A percentile compares a stretch with the other conserved stretches of the same genome.
phyloP scores from a whole-genome alignment of 2,797 vertebrate genomes.

The Anguilla pacifica region DNA sequence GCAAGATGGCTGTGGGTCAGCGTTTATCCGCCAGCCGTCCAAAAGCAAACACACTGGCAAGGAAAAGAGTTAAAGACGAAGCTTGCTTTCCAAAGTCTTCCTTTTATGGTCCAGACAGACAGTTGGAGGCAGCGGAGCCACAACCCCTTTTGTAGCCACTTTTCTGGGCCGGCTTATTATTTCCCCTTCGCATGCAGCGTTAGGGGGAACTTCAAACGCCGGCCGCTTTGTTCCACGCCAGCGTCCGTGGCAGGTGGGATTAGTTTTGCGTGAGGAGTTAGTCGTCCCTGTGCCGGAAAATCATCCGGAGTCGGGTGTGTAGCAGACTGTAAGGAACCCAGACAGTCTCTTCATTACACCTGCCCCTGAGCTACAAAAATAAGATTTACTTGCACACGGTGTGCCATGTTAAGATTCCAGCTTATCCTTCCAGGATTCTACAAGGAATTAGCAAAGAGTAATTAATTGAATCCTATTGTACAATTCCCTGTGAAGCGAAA shows the following conservation, averaged over 20 bases:
- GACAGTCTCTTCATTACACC: not conserved
- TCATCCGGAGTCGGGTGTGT: not conserved
- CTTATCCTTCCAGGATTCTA: not conserved
- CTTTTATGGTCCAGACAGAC: constrained; percentile 63
- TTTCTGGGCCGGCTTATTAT: not conserved
- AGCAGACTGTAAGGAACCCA: not conserved
- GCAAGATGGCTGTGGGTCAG: not conserved
- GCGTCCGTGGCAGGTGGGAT: not conserved
- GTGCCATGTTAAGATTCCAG: not conserved
- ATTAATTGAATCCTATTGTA: not conserved
- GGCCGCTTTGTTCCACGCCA: not conserved
- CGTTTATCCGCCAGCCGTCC: not conserved
- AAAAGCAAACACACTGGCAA: not conserved
- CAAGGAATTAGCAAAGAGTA: not conserved
- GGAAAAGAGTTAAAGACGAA: not conserved
- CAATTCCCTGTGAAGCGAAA: not conserved
- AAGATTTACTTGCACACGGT: constrained; percentile 6
- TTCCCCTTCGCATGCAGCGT: not conserved
- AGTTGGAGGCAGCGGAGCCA: constrained; percentile 32
- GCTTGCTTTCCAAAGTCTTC: constrained; percentile 27
- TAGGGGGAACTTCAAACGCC: constrained; percentile 6
- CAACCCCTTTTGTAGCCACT: not conserved
- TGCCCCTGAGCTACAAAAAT: not conserved
- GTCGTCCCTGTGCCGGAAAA: not conserved
- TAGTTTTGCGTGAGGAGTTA: not conserved